Evolutionary conservation across 2,797 vertebrate genomes (phyloP).

Genomic region (Ataeniobius toweri): DNA sequence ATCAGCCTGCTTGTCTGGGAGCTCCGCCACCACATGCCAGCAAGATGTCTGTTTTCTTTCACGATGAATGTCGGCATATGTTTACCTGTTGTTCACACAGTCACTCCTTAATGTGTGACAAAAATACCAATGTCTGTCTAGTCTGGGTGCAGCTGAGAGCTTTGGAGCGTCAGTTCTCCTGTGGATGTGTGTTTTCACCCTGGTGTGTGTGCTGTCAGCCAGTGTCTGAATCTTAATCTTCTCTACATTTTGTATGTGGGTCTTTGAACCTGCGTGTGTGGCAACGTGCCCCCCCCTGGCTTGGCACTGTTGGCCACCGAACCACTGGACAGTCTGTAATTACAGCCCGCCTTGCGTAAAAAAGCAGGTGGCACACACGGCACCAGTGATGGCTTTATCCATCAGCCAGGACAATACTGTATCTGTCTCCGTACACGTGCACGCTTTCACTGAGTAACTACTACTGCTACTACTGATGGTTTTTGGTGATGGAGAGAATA

Average conservation of each 20-base stretch:
- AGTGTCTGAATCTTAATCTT: constrained; percentile 14
- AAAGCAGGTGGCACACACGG: constrained; percentile 74
- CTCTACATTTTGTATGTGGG: constrained; percentile 5
- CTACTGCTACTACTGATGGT: constrained; percentile 36
- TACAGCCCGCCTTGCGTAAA: constrained; percentile 62
- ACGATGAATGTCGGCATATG: constrained; percentile 18
- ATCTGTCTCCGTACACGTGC: constrained; percentile 20
- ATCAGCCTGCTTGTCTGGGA: constrained; percentile 61
- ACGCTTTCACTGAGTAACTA: constrained; percentile 3
- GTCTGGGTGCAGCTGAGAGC: constrained; percentile 2
- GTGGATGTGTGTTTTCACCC: not conserved
- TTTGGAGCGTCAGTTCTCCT: not conserved
- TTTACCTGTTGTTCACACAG: constrained; percentile 39
- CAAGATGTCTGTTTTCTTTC: constrained; percentile 16
- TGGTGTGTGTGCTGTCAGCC: not conserved
- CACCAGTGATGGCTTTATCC: constrained; percentile 69
- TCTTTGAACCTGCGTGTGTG: constrained; percentile 30
- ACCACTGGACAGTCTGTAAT: constrained; percentile 73
- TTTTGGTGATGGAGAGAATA: constrained; percentile 8
- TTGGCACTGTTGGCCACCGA: constrained; percentile 62
- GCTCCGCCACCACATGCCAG: constrained; percentile 36
- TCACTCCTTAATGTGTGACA: constrained; percentile 33
- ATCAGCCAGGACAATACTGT: constrained; percentile 49
- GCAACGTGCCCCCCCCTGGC: constrained; percentile 41
- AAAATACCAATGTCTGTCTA: constrained; percentile 22